phyloP scores from a whole-genome alignment of 1,140 invertebrate genomes.

The Ceratosolen solmsi region DNA sequence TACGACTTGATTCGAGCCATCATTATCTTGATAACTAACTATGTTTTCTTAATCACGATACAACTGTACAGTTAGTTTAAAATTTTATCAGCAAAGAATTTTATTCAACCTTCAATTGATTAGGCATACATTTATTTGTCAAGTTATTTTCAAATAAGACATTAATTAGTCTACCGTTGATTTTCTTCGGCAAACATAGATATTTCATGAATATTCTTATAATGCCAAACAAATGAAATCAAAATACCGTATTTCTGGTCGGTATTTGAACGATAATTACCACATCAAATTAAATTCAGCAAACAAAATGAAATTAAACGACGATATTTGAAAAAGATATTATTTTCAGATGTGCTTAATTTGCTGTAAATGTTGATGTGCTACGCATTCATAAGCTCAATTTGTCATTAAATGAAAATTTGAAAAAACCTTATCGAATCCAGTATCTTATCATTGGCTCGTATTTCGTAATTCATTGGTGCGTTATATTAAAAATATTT shows the following conservation, averaged over 20 bases:
- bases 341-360: too few relatives aligned
- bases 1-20: neutral
- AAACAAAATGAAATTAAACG: too few relatives aligned
- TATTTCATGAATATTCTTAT: neutral
- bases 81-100: conserved; percentile 20
- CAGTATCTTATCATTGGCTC: too few relatives aligned
- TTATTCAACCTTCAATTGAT: conserved; percentile 17
- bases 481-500: too few relatives aligned
- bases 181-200: neutral
- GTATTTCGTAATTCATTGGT: too few relatives aligned
- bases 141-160: neutral
- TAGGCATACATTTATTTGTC: neutral
- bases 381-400: too few relatives aligned
- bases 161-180: neutral
- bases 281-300: too few relatives aligned
- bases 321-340: too few relatives aligned
- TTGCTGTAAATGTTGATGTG: too few relatives aligned
- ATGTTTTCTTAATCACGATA: conserved; percentile 2
- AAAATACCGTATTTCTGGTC: neutral
- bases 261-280: too few relatives aligned
- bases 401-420: too few relatives aligned
- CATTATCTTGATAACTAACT: neutral
- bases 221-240: neutral
- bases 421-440: too few relatives aligned
- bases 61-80: conserved; percentile 26